Percentiles rank a stretch among this genome's conserved stretches.
Evolutionary conservation across 2,888 invertebrate genomes (phyloP).

Genomic region (Cryptus viduatorius): DNA sequence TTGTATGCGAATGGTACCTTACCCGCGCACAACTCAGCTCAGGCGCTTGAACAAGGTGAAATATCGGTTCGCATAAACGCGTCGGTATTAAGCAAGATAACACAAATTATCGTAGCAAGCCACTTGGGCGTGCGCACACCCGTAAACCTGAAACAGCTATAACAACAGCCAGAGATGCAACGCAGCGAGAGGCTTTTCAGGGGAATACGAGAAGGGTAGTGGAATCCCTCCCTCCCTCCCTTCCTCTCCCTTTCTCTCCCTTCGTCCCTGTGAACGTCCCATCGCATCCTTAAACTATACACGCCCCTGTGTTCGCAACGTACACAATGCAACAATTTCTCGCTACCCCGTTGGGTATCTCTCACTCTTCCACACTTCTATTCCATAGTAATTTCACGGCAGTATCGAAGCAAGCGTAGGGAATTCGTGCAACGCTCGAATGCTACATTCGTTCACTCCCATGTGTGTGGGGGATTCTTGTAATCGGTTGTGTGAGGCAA

Average conservation of each 20-base stretch:
- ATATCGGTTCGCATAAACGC: constrained; percentile 73
- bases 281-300: constrained; percentile 45
- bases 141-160: constrained; percentile 64
- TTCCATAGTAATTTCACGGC: constrained; percentile 53
- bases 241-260: background rate
- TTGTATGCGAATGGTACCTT: constrained; percentile 45
- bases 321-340: constrained; percentile 40
- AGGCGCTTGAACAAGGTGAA: constrained; percentile 69
- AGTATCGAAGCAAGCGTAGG: constrained; percentile 37
- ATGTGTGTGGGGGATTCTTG: background rate
- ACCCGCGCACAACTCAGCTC: constrained; percentile 14
- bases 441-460: constrained; percentile 10
- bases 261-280: constrained; percentile 18
- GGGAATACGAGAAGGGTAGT: constrained; percentile 58
- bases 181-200: constrained; percentile 48
- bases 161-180: constrained; percentile 19
- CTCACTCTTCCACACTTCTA: constrained; percentile 31
- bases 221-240: background rate
- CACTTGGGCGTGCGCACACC: constrained; percentile 66
- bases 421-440: constrained; percentile 41
- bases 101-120: constrained; percentile 76
- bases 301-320: background rate
- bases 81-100: constrained; percentile 74
- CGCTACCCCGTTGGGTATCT: background rate
- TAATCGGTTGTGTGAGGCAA: constrained; percentile 9